These are phyloP conservation scores for Nautilus pompilius DNA, from an alignment of 1,140 invertebrate genomes.

Conservation along the genomic window DNA sequence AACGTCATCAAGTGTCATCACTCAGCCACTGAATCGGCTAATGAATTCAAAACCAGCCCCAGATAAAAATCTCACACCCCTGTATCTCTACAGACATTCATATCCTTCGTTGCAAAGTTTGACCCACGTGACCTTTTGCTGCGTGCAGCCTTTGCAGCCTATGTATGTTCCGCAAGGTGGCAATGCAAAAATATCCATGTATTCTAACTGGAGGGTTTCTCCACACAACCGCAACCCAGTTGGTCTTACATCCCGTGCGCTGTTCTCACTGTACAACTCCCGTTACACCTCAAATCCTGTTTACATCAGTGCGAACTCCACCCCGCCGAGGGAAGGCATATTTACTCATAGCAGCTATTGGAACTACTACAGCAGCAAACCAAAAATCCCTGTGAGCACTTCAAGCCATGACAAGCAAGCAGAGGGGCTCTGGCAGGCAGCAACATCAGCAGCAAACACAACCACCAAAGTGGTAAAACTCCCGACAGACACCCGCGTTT, in stretches of 20 bases:
- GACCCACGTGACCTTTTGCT: constrained; percentile 78
- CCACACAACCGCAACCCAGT: constrained; percentile 64
- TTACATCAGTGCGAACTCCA: constrained; percentile 65
- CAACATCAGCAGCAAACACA: not conserved
- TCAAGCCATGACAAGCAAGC: too few relatives aligned
- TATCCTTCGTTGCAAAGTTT: constrained; percentile 38
- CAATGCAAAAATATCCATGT: constrained; percentile 92
- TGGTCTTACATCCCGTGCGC: constrained; percentile 67
- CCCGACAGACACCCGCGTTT: not conserved
- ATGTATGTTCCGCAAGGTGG: constrained; percentile 78
- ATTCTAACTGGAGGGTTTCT: constrained; percentile 87
- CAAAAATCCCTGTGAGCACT: too few relatives aligned
- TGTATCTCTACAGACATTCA: constrained; percentile 34
- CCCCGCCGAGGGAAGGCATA: constrained; percentile 33
- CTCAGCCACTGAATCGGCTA: too few relatives aligned
- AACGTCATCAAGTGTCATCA: too few relatives aligned
- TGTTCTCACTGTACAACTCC: constrained; percentile 61
- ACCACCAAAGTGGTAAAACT: constrained; percentile 6
- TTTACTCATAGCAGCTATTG: constrained; percentile 55
- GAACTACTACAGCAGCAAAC: constrained; percentile 35
- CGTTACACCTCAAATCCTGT: constrained; percentile 66
- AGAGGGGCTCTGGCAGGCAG: constrained; percentile 1
- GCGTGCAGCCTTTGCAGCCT: constrained; percentile 83
- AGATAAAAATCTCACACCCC: constrained; percentile 10
- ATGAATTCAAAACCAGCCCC: too few relatives aligned